Evolutionary conservation across 2,888 invertebrate genomes (phyloP).

Genomic region (Protophormia terraenovae): DNA sequence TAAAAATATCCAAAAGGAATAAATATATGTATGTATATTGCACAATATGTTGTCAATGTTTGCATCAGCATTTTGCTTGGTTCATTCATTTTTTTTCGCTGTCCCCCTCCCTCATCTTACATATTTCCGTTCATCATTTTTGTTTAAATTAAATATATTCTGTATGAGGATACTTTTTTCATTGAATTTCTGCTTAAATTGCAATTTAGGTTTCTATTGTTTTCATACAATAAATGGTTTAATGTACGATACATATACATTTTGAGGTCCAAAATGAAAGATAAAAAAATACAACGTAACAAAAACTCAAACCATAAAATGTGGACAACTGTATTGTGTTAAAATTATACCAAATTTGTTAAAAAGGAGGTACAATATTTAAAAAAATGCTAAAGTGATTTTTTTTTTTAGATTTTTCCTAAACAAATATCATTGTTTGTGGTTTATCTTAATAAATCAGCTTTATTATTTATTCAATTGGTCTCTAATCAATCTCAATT

Average conservation of each 20-base stretch:
- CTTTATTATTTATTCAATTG: conserved; percentile 10
- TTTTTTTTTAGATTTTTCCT: conserved; percentile 39
- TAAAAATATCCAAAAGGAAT: neutral
- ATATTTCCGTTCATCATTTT: conserved; percentile 6
- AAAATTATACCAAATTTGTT: neutral
- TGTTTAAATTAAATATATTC: neutral
- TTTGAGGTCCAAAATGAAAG: conserved; percentile 47
- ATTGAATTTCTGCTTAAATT: conserved; percentile 61
- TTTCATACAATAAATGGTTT: conserved; percentile 63
- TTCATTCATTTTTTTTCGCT: neutral
- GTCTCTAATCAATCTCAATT: conserved; percentile 29
- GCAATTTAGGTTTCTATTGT: conserved; percentile 66
- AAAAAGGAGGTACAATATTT: conserved; percentile 7
- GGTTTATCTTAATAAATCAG: conserved; percentile 3
- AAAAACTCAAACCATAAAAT: conserved; percentile 41
- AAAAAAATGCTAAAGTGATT: conserved; percentile 29
- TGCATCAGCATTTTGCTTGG: conserved; percentile 54
- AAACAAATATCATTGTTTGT: neutral
- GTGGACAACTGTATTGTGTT: conserved; percentile 34
- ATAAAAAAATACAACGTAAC: conserved; percentile 45
- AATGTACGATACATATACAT: conserved; percentile 1
- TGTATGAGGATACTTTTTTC: neutral
- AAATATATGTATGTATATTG: conserved; percentile 30
- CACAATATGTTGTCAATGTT: conserved; percentile 58
- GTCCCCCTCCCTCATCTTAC: neutral